Evolutionary conservation across 2,888 invertebrate species (phyloP).

Genomic region (Choreutis nemorana): DNA sequence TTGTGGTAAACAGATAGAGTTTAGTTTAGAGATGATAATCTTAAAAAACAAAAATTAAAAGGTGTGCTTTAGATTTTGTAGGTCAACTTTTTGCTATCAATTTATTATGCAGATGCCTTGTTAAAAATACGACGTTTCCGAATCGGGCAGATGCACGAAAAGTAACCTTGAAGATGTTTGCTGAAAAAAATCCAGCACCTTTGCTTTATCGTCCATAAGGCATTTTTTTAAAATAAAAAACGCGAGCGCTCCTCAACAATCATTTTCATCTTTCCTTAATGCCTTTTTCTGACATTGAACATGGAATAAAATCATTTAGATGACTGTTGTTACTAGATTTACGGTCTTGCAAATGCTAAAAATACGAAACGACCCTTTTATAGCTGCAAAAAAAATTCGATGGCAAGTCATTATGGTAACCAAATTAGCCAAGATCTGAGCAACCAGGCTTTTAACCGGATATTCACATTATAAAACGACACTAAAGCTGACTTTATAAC

Average conservation of each 20-base stretch:
- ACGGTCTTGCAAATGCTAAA: too few species aligned
- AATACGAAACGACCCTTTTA: too few species aligned
- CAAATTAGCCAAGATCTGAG: neutral
- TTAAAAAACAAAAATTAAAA: conserved; percentile 15
- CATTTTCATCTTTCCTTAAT: too few species aligned
- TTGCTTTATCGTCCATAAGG: conserved; percentile 29
- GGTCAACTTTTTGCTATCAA: conserved; percentile 62
- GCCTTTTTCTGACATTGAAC: too few species aligned
- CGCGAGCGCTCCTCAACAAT: conserved; percentile 4
- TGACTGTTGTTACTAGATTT: too few species aligned
- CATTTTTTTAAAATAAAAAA: conserved; percentile 23
- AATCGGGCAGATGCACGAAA: conserved; percentile 51
- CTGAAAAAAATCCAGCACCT: conserved; percentile 45
- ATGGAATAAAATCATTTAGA: too few species aligned
- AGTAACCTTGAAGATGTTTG: conserved; percentile 50
- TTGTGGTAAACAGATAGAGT: neutral
- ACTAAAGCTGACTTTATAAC: conserved; percentile 30
- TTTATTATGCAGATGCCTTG: conserved; percentile 60
- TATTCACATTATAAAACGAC: conserved; percentile 17
- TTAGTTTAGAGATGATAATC: too few species aligned
- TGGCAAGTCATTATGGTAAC: too few species aligned
- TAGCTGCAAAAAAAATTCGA: too few species aligned
- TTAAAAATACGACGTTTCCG: conserved; percentile 41
- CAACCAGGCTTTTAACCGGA: conserved; percentile 23
- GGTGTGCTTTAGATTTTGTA: conserved; percentile 43